A percentile compares a stretch with the other conserved stretches of the same genome.
These are phyloP conservation scores for Strongylocentrotus purpuratus DNA, from an alignment of 35 echinoderm and acorn worm genomes.

Conservation along the genomic window DNA sequence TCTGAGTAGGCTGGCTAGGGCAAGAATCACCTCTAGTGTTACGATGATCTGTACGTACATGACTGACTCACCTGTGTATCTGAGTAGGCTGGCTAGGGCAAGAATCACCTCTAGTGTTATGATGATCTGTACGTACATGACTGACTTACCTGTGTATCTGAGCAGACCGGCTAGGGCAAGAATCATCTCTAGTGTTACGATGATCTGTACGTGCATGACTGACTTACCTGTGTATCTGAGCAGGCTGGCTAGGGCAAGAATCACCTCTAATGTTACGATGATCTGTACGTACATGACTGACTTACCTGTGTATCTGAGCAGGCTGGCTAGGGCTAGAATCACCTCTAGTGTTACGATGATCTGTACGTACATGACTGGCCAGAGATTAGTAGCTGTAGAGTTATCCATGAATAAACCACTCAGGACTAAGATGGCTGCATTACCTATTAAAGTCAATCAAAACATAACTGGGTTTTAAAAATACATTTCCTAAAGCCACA, in stretches of 20 bases:
- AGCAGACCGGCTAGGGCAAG: not conserved
- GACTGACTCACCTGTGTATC: slow-evolving; percentile 23
- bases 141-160: slow-evolving; percentile 19
- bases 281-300: slow-evolving; percentile 4
- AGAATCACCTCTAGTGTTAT: not conserved
- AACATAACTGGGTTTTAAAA: not conserved
- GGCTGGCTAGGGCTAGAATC: not conserved
- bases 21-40: too few species aligned
- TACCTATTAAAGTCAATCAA: not conserved
- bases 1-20: too few species aligned
- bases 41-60: too few species aligned
- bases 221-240: slow-evolving; percentile 17
- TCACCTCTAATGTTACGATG: not conserved
- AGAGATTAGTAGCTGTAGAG: not conserved
- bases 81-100: not conserved
- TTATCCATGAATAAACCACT: not conserved
- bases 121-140: slow-evolving; percentile 24
- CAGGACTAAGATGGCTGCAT: not conserved
- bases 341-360: slow-evolving; percentile 9
- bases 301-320: slow-evolving; percentile 23
- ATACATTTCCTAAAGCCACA: too few species aligned
- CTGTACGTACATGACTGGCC: not conserved
- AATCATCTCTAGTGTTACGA: not conserved
- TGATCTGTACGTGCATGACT: slow-evolving; percentile 23
- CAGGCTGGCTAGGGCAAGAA: not conserved